Evolutionary conservation across 1,140 invertebrate species (phyloP).

Genomic region (Trissolcus basalis): DNA sequence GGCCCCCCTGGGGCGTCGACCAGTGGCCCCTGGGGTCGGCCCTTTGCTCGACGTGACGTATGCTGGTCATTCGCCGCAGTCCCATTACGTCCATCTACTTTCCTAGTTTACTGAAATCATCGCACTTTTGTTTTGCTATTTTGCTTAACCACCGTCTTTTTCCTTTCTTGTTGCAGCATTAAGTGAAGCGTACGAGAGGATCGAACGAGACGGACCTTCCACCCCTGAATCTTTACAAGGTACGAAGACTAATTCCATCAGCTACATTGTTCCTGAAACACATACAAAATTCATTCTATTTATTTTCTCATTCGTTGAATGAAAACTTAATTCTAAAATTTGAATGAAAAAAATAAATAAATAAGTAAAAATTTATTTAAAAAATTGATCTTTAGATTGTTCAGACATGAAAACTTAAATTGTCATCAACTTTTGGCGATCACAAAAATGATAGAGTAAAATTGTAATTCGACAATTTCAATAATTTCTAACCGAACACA

Average conservation of each 20-base stretch:
- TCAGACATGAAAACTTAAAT: too few species aligned
- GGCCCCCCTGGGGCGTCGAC: conserved; percentile 70
- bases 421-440: too few species aligned
- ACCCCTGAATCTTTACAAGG: conserved; percentile 74
- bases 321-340: too few species aligned
- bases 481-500: neutral
- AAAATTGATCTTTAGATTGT: too few species aligned
- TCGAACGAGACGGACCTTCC: conserved; percentile 70
- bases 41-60: conserved; percentile 63
- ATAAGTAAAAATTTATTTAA: too few species aligned
- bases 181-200: conserved; percentile 71
- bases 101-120: conserved; percentile 39
- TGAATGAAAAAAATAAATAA: too few species aligned
- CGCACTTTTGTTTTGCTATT: conserved; percentile 25
- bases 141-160: conserved; percentile 15
- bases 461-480: neutral
- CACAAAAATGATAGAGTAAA: too few species aligned
- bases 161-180: conserved; percentile 71
- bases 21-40: conserved; percentile 60
- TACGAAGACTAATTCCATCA: too few species aligned
- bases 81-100: conserved; percentile 63
- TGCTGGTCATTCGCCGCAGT: conserved; percentile 66
- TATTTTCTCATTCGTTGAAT: too few species aligned
- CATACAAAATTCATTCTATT: too few species aligned
- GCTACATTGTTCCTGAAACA: too few species aligned